These are phyloP conservation scores for Apocheima hispidaria DNA, from an alignment of 2,888 invertebrate species.

Conservation along the genomic window DNA sequence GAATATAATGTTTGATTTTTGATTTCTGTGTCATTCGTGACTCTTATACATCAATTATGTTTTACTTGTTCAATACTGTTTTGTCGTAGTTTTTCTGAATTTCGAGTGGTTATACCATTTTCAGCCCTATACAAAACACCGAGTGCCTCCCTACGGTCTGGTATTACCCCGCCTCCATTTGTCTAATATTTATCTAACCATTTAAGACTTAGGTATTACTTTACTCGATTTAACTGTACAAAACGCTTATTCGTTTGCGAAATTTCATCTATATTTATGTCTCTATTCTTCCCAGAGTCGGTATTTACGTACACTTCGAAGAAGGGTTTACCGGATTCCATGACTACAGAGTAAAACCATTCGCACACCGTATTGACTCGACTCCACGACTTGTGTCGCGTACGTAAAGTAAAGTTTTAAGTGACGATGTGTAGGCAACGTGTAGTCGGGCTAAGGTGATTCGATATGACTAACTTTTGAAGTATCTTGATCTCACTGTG, in stretches of 20 bases:
- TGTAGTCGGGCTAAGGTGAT: too few relatives aligned
- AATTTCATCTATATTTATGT: slow-evolving; percentile 75
- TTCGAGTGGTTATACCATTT: not conserved
- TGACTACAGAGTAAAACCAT: not conserved
- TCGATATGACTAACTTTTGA: too few relatives aligned
- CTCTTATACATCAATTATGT: too few relatives aligned
- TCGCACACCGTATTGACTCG: slow-evolving; percentile 34
- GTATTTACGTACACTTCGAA: slow-evolving; percentile 81
- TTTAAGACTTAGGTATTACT: slow-evolving; percentile 69
- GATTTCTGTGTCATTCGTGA: too few relatives aligned
- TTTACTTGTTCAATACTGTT: too few relatives aligned
- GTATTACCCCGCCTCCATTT: slow-evolving; percentile 62
- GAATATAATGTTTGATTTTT: too few relatives aligned
- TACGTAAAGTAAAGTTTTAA: not conserved
- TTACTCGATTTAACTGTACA: slow-evolving; percentile 81
- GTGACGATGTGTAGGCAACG: not conserved
- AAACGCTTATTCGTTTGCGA: slow-evolving; percentile 79
- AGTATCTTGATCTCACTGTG: too few relatives aligned
- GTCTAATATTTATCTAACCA: slow-evolving; percentile 72
- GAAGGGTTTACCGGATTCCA: slow-evolving; percentile 64
- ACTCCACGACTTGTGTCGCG: not conserved
- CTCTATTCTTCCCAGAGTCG: slow-evolving; percentile 57
- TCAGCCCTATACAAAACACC: slow-evolving; percentile 41
- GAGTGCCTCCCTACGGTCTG: slow-evolving; percentile 60
- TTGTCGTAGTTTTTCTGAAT: not conserved